Base-by-base conservation (phyloP, 2,888 invertebrate species). In the Serripes groenlandicus region DNA sequence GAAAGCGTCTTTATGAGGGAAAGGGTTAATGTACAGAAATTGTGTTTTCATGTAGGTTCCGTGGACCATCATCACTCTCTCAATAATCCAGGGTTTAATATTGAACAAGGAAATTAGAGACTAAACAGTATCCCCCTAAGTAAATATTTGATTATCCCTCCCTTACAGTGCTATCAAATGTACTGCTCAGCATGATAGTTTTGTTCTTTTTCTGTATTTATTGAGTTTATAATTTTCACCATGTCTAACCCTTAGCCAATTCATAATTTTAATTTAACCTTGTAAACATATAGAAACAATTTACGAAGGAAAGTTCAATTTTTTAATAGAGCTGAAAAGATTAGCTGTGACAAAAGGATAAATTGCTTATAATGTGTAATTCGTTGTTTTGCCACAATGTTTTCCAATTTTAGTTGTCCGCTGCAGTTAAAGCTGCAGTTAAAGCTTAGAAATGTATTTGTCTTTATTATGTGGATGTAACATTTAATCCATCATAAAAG, bases 211-310 rank as follows among this genome's bases (percentile, higher is more conserved):
- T 49, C 21, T 49, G 15, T 49, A 21, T 49, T 49, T 49, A 49
- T 49, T 49, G 49, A 49, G 49, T 5, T 5, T 1, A 49, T 5
- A 21, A 21, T 49, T 49, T 3, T 49, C 73, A 58, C 30, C 26
- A 34, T 64, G 76, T 81, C 81, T 81, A 74, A 74, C 52, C 49
- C 49, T 62, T 74, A 79, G 73, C 56, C 52, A 26, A 35, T 34
- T 66, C 66, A n/a, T 37, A 23, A 32, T 66, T 37, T 58, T 26
- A 58, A 58, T n/a, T n/a, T n/a, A n/a, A n/a, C n/a, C n/a, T n/a
- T n/a, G n/a, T n/a, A n/a, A n/a, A n/a, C n/a, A n/a, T n/a, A n/a
- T n/a, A n/a, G n/a, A n/a, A n/a, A n/a, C n/a, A n/a, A n/a, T n/a
- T n/a, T n/a, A n/a, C n/a, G n/a, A n/a, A n/a, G n/a, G n/a, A n/a